Evolutionary conservation across 1,140 invertebrate genomes (phyloP), one percentile per base, ranked within the genome.

Genomic region (Listronotus bonariensis): DNA sequence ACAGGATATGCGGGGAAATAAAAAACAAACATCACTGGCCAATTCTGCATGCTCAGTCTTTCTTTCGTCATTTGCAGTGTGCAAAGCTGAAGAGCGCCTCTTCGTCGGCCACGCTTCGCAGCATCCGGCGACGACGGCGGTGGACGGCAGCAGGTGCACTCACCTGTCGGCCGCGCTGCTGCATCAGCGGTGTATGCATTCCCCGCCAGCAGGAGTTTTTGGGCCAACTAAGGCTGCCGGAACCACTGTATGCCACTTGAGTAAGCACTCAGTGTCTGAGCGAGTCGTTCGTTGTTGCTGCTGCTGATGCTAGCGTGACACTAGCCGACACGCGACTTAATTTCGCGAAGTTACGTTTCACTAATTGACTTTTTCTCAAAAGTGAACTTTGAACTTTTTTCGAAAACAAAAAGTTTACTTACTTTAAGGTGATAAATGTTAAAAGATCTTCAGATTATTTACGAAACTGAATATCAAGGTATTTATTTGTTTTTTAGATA

Each of bases 141-240:
- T 40, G 52, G 7, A 56, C 38, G 54, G 52, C 68, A n/a, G 68
- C 70, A 72, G 70, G 70, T 72, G 70, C 70, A 72, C 70, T 72
- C 70, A 72, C 70, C 70, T 72, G 70, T 69, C 68, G 56, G 60
- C 51, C 55, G 69, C 49, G 45, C 54, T 43, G 59, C 67, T 64
- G 55, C 60, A 53, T 67, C 63, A 68, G 63, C 59, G 57, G 26
- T 38, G 56, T 65, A 54, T 58, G 63, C 70, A 72, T 72, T 72
- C 70, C 68, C 70, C 68, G 68, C 70, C 70, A 60, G 58, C 58
- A 58, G 65, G 61, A 62, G 57, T 68, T 69, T 60, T 57, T 57
- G 58, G 51, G 43, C 43, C 58, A 57, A 31, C 64, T 51, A 34
- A 57, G 57, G 45, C 57, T 48, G 38, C n/a, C 36, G 66, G 56